A percentile compares a stretch with the other conserved stretches of the same genome.
phyloP scores from a whole-genome alignment of 1,140 invertebrate genomes.

The Aphaenogaster ashmeadi region DNA sequence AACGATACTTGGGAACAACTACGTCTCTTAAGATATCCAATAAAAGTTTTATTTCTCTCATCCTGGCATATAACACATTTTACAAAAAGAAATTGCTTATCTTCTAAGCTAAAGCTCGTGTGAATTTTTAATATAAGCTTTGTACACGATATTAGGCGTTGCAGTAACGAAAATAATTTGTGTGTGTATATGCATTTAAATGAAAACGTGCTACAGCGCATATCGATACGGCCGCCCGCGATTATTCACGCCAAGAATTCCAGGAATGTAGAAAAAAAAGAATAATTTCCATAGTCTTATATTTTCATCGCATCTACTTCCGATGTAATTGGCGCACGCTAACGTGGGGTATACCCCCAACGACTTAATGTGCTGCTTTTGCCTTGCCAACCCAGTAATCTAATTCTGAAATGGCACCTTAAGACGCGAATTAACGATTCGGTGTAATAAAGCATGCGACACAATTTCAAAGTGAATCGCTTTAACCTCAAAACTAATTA shows the following conservation, averaged over 20 bases:
- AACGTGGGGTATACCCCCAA: slow-evolving; percentile 10
- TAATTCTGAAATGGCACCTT: slow-evolving; percentile 55
- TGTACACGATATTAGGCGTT: background rate
- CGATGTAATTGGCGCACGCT: slow-evolving; percentile 55
- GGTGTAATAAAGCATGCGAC: slow-evolving; percentile 62
- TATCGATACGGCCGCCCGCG: background rate
- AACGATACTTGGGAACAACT: background rate
- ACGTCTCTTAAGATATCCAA: background rate
- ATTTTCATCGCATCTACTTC: slow-evolving; percentile 5
- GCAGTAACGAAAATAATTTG: background rate
- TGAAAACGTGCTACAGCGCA: background rate
- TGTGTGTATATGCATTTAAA: background rate
- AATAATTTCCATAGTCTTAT: slow-evolving; percentile 36
- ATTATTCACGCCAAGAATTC: slow-evolving; percentile 19
- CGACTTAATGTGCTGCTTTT: slow-evolving; percentile 49
- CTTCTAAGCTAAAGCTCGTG: background rate
- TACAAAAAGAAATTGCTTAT: background rate
- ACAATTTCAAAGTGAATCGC: slow-evolving; percentile 62
- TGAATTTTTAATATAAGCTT: background rate
- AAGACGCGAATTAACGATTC: slow-evolving; percentile 70
- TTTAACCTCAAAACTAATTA: slow-evolving; percentile 68
- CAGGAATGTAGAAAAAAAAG: background rate
- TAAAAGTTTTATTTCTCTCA: slow-evolving; percentile 22
- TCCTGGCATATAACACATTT: background rate
- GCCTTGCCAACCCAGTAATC: slow-evolving; percentile 50